Percentiles rank a stretch among this genome's conserved stretches.
These are phyloP conservation scores for Chalcosyrphus nemorum DNA, from an alignment of 2,888 invertebrate genomes.

Conservation along the genomic window DNA sequence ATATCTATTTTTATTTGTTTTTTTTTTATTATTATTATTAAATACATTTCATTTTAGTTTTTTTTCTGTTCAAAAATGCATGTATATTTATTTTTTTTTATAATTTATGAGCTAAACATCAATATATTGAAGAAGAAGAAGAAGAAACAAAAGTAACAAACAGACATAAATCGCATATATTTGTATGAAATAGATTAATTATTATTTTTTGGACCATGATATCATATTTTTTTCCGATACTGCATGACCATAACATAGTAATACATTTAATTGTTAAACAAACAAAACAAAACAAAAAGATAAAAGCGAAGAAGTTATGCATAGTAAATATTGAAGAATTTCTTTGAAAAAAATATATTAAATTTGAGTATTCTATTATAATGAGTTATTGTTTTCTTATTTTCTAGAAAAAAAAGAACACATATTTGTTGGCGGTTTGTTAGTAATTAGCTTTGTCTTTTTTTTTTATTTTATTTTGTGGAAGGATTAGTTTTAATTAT, in stretches of 20 bases:
- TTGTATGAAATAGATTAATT: slow-evolving; percentile 16
- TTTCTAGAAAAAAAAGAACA: not conserved
- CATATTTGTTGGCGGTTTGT: not conserved
- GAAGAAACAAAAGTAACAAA: not conserved
- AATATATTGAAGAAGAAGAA: slow-evolving; percentile 13
- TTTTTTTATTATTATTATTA: not conserved
- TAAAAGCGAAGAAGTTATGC: not conserved
- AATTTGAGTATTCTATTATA: slow-evolving; percentile 38
- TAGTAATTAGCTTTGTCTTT: no score
- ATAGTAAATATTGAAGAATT: slow-evolving; percentile 19
- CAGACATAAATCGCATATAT: not conserved
- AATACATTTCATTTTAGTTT: slow-evolving; percentile 15
- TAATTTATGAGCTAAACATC: not conserved
- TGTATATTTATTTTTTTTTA: slow-evolving; percentile 22
- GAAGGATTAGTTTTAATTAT: not conserved
- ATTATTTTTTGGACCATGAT: slow-evolving; percentile 21
- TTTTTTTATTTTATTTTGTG: not conserved
- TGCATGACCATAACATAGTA: slow-evolving; percentile 45
- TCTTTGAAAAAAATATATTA: slow-evolving; percentile 46
- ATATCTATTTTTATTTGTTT: not conserved
- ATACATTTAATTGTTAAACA: slow-evolving; percentile 31
- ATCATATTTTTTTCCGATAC: slow-evolving; percentile 32
- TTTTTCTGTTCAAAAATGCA: slow-evolving; percentile 16
- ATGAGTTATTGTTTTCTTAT: not conserved
- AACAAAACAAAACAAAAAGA: not conserved